A percentile compares a stretch with the other conserved stretches of the same genome.
phyloP scores from a whole-genome alignment of 2,113 vertebrate species.

The Chrysemys picta region DNA sequence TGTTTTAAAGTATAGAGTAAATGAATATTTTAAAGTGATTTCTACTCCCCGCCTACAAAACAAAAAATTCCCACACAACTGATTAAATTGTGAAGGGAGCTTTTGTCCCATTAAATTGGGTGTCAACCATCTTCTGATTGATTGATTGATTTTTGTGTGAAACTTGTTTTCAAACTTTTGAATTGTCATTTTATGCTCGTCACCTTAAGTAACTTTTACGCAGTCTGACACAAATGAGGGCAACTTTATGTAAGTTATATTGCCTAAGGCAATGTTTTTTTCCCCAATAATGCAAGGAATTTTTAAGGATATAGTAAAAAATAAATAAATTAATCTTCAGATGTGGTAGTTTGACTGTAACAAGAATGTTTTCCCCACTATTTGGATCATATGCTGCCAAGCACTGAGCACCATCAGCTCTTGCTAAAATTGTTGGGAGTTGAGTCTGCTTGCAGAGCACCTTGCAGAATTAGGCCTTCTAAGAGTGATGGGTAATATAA shows the following conservation, averaged over 20 bases:
- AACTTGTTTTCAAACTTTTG: background rate
- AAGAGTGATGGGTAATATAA: background rate
- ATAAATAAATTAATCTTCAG: conserved; percentile 36
- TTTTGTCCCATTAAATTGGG: background rate
- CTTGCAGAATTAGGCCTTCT: background rate
- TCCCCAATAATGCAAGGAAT: background rate
- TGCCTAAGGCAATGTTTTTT: background rate
- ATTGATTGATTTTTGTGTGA: background rate
- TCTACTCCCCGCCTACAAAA: background rate
- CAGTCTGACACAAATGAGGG: conserved; percentile 10
- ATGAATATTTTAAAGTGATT: background rate
- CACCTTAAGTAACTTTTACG: conserved; percentile 51
- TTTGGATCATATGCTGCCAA: accelerated
- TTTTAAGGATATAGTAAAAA: conserved; percentile 7
- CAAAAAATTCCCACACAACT: background rate
- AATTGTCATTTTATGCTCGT: conserved; percentile 6
- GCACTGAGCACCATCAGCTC: accelerated
- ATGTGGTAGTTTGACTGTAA: background rate
- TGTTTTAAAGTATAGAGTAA: background rate
- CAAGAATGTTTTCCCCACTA: background rate
- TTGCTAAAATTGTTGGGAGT: background rate
- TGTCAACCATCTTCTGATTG: background rate
- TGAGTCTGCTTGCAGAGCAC: background rate
- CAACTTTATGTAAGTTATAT: conserved; percentile 69
- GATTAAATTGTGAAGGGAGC: background rate